Evolutionary conservation across 2,797 vertebrate species (phyloP).

Genomic region (Anguilla obscura): DNA sequence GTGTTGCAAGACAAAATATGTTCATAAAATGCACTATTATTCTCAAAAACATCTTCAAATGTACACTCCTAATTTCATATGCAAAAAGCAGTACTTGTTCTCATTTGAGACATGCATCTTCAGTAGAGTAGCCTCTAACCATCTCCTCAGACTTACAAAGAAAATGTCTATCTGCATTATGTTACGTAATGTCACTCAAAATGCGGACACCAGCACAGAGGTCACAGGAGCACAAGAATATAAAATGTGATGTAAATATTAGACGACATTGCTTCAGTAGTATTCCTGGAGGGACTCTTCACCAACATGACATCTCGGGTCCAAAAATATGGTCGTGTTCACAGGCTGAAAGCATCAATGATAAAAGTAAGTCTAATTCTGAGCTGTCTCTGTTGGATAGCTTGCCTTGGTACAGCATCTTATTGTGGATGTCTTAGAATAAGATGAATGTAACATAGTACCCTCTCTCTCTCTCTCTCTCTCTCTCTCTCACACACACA

Average conservation of each 20-base stretch:
- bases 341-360: too few species aligned
- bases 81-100: not conserved
- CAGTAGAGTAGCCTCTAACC: not conserved
- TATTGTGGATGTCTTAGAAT: not conserved
- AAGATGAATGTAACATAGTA: not conserved
- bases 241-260: not conserved
- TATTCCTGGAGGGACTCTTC: not conserved
- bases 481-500: not conserved
- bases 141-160: not conserved
- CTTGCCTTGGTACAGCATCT: too few species aligned
- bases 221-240: not conserved
- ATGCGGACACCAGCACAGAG: not conserved
- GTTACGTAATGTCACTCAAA: not conserved
- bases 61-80: not conserved
- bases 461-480: not conserved
- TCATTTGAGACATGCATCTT: not conserved
- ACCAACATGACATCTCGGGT: not conserved
- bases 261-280: not conserved
- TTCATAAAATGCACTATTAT: not conserved
- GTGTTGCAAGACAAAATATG: not conserved
- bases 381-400: too few species aligned
- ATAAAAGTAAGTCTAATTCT: too few species aligned
- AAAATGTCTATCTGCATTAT: not conserved
- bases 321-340: too few species aligned
- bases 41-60: not conserved